phyloP scores from a whole-genome alignment of 1,140 invertebrate genomes.

The Aricia agestis region DNA sequence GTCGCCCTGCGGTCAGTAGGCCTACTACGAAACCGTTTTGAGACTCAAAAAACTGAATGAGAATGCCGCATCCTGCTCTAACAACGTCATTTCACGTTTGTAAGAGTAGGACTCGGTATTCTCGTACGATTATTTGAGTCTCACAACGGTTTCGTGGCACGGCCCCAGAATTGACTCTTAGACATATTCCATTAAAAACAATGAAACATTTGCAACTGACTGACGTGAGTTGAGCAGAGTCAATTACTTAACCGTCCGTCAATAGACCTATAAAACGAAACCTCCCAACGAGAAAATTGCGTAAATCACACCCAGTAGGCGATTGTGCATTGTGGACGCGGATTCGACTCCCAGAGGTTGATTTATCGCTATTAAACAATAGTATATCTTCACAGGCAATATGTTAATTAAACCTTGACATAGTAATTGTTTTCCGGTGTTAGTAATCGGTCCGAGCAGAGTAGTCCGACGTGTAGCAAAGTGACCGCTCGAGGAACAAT shows the following conservation, averaged over 20 bases:
- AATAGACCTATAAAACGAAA: constrained; percentile 18
- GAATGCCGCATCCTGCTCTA: too few species aligned
- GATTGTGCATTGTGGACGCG: constrained; percentile 50
- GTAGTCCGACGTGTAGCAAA: neutral
- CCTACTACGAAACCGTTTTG: too few species aligned
- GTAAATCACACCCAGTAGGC: constrained; percentile 24
- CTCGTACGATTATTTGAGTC: too few species aligned
- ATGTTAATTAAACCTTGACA: constrained; percentile 47
- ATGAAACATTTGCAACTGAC: too few species aligned
- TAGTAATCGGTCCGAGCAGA: constrained; percentile 15
- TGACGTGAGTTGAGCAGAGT: neutral
- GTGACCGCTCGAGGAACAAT: constrained; percentile 10
- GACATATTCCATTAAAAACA: too few species aligned
- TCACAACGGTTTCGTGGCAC: too few species aligned
- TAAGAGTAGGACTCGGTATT: too few species aligned
- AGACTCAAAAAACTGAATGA: too few species aligned
- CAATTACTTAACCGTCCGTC: constrained; percentile 23
- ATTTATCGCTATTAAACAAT: constrained; percentile 47
- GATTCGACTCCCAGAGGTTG: constrained; percentile 56
- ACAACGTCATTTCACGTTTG: too few species aligned
- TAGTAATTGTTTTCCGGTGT: constrained; percentile 31
- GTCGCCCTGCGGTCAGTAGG: too few species aligned
- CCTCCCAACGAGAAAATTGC: constrained; percentile 24
- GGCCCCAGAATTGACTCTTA: too few species aligned
- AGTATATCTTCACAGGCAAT: constrained; percentile 35